Evolutionary conservation across 2,888 invertebrate species (phyloP).

Genomic region (Caenorhabditis sp.): DNA sequence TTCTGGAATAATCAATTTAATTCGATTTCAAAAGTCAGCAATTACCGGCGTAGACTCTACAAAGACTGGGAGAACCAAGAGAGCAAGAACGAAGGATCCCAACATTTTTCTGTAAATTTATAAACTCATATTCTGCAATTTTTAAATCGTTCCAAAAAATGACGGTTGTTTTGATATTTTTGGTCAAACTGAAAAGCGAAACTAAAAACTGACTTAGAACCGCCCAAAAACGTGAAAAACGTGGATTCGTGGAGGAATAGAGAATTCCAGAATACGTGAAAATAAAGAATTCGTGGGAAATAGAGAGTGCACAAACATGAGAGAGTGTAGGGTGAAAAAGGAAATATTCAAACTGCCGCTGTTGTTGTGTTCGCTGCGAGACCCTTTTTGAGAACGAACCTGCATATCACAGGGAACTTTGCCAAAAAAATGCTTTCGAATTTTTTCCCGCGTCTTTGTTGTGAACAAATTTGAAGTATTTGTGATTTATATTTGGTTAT

Average conservation of each 20-base stretch:
- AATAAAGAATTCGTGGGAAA: not conserved
- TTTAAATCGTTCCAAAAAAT: too few species aligned
- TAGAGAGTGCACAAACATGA: slow-evolving; percentile 3
- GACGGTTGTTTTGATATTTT: too few species aligned
- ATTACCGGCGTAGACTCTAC: slow-evolving; percentile 18
- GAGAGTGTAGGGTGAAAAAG: slow-evolving; percentile 9
- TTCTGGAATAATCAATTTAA: slow-evolving; percentile 8
- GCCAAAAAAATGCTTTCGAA: slow-evolving; percentile 27
- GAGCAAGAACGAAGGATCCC: slow-evolving; percentile 4
- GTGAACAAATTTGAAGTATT: not conserved
- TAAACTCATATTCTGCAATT: not conserved
- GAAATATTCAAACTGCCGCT: slow-evolving; percentile 25
- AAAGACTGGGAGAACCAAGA: not conserved
- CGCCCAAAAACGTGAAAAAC: too few species aligned
- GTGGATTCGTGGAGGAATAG: too few species aligned
- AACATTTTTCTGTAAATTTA: slow-evolving; percentile 2
- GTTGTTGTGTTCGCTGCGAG: slow-evolving; percentile 19
- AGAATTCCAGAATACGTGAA: too few species aligned
- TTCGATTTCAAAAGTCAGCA: too few species aligned
- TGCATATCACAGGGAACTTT: slow-evolving; percentile 35
- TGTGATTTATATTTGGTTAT: too few species aligned
- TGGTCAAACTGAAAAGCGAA: too few species aligned
- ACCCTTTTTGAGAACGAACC: slow-evolving; percentile 26
- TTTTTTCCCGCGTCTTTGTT: slow-evolving; percentile 24
- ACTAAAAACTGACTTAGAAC: not conserved